Evolutionary conservation across 1,140 invertebrate genomes (phyloP), one percentile per base, ranked within the genome.

Genomic region (Bombus confusus): DNA sequence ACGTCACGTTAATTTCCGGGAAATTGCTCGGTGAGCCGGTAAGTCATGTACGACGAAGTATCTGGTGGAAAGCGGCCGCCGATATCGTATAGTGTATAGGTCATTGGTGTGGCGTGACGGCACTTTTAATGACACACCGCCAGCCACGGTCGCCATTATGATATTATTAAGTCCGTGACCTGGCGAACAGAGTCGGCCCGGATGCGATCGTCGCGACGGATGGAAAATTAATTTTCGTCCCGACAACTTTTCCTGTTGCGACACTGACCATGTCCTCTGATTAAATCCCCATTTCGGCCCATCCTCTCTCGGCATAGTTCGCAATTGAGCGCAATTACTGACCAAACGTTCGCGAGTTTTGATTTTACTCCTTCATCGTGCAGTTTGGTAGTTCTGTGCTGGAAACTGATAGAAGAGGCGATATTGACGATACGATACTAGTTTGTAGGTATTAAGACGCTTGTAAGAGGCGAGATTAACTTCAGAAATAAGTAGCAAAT

Each of bases 161-260:
- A 22, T 41, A 31, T 73, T 73, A 43, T 73, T 73, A 73, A 73
- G 71, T 43, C 41, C 71, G 71, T 73, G 71, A 43, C 71, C n/a
- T 9, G 71, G 8, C n/a, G n/a, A 18, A 47, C 71, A 31, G n/a
- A 73, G 41, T n/a, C 28, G 25, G 5, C 28, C 37, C 13, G 18
- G 25, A 39, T 39, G 25, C 68, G 68, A 69, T 69, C 66, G 47
- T 52, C 18, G 6, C 47, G 68, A 71, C 25, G 22, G 9, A 31
- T 18, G 15, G 71, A 74, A 68, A 75, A 81, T 85, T 74, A 81
- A 85, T 81, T 81, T 80, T n/a, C 62, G 28, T 57, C 28, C 37
- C 47, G 34, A 31, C 34, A 22, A 68, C 31, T 22, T 66, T 31
- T 15, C 31, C 9, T 6, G 31, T 57, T 41, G 12, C 47, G 47